Evolutionary conservation across 2,113 vertebrate genomes (phyloP).

Genomic region (Embiotoca jacksoni): DNA sequence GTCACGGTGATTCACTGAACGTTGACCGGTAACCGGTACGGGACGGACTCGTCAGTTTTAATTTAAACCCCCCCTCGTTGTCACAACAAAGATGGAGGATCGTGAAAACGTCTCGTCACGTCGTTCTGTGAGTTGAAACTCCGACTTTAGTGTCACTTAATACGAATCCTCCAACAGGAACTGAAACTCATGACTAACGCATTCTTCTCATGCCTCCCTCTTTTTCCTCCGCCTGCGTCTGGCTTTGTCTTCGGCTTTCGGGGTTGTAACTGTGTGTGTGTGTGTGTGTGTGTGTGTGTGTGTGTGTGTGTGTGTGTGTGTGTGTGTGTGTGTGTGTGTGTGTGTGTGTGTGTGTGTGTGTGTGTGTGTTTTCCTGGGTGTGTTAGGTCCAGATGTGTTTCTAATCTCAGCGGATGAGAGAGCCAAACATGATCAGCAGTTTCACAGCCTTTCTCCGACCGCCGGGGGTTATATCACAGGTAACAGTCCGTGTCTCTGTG

Average conservation of each 20-base stretch:
- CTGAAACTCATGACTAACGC: constrained; percentile 56
- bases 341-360: constrained; percentile 20
- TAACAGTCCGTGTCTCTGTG: constrained; percentile 45
- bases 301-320: constrained; percentile 18
- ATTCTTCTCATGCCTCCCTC: constrained; percentile 47
- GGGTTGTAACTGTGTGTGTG: constrained; percentile 4
- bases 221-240: constrained; percentile 6
- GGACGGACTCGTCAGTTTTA: neutral
- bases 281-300: constrained; percentile 34
- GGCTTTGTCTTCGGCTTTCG: neutral
- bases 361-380: constrained; percentile 35
- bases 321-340: constrained; percentile 33
- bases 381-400: constrained; percentile 92
- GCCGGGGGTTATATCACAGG: constrained; percentile 96
- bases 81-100: neutral
- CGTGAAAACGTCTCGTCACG: neutral
- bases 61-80: neutral
- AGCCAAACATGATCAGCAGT: constrained; percentile 98
- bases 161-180: constrained; percentile 41
- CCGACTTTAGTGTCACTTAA: neutral
- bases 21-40: neutral
- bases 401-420: constrained; percentile 96
- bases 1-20: neutral
- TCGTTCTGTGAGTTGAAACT: too few relatives aligned
- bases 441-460: constrained; percentile 94